Base-by-base conservation (phyloP, 2,888 invertebrate species). In the Synergus laeviventris region DNA sequence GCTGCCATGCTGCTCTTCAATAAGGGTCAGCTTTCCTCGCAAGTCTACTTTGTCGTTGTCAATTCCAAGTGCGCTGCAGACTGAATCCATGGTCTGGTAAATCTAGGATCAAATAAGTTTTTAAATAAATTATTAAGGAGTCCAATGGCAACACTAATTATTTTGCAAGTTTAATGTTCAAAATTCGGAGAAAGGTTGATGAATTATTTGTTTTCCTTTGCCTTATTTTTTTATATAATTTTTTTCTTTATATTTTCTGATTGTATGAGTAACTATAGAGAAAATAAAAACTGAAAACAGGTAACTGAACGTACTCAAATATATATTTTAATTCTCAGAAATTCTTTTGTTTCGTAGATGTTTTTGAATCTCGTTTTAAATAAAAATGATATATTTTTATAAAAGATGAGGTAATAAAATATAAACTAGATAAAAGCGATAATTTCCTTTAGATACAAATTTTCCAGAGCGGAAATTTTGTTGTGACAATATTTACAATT, bases 1-100 rank as follows among this genome's bases (percentile, higher is more conserved):
- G 83, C 94, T 94, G 73, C 94, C 93, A 79, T 94, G 93, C 70
- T 94, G 93, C 91, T 96, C 96, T 87, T 94, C 94, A 42, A 95
- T 93, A 74, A 94, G 92, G 78, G 96, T 92, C 59, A 94, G 91
- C 90, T 92, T 93, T 76, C 91, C 92, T 39, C 91, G 87, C 66
- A 92, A 90, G 79, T 93, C 90, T 73, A 92, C 91, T 84, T 92
- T 92, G 84, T 95, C 94, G 80, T 92, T 92, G 84, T 95, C 94
- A 80, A 96, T 91, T 73, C 95, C 94, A 76, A 96, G 92, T 74
- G 93, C 93, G 77, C 93, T 91, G 81, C 94, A 89, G 75, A 95
- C 92, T 83, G 94, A 93, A 80, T 94, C 91, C 81, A 94, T 93
- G 79, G 80, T 79, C 60, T 11, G 78, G 24, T 59, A 70, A 66